Base-by-base conservation (phyloP, 2,113 vertebrate species). In the Sebastes schlegelii region DNA sequence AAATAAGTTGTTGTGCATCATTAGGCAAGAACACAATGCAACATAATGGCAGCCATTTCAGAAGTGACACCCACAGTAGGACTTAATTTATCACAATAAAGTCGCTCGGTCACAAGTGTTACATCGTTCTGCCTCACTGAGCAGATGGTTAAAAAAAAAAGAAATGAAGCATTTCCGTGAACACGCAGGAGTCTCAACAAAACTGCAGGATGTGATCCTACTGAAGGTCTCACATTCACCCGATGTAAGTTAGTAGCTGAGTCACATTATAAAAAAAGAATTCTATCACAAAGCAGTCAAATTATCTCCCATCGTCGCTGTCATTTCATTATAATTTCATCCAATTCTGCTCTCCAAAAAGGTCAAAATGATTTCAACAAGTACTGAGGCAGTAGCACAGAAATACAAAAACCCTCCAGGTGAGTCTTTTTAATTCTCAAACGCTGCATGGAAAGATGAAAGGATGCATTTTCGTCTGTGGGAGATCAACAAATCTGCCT, bases 11-110 rank as follows among this genome's bases (percentile, higher is more conserved):
- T 6, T 26, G n/a, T 26, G 81, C 84, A 55, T 84, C 83, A 80
- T 91, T 90, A 82, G 58, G 79, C 88, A 14, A 16, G 14, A 72
- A 76, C 66, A 89, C 81, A 79, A 83, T 61, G 62, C 45, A 34
- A 16, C 64, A 62, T 87, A 91, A 89, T 86, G 73, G 68, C 77
- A 61, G 82, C 79, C 81, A 87, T 91, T 91, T 80, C 65, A 79
- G 77, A 66, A 58, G 8, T 75, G 89, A 83, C 85, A 88, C 52
- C 51, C 85, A 79, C 83, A 89, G 89, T 80, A 88, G 74, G 64
- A 69, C 68, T 76, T 87, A 8, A 91, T 93, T 87, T n/a, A 88
- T 90, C 83, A 87, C 57, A 49, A 77, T 82, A 51, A 90, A 82
- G 71, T 43, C 4, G 12, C 51, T 58, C 42, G 69, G 83, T 86